phyloP scores from a whole-genome alignment of 2,888 invertebrate genomes.

The Callosobruchus maculatus region DNA sequence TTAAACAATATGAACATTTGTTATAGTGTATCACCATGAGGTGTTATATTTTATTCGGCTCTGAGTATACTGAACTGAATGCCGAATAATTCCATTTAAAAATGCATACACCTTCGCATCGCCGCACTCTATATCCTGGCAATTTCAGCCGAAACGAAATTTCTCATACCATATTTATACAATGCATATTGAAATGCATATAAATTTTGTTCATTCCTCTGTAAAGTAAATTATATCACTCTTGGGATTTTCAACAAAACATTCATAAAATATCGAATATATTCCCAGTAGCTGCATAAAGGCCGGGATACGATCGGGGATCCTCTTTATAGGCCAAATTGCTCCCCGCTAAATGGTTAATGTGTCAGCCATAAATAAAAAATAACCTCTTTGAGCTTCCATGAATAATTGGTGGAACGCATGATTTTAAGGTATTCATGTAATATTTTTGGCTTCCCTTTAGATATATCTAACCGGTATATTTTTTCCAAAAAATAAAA shows the following conservation, averaged over 20 bases:
- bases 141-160: neutral
- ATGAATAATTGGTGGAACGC: neutral
- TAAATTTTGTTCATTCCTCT: neutral
- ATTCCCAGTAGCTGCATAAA: slow-evolving; percentile 24
- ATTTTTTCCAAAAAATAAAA: too few species aligned
- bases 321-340: slow-evolving; percentile 23
- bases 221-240: neutral
- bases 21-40: too few species aligned
- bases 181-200: neutral
- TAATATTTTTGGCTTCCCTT: too few species aligned
- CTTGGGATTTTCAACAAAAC: slow-evolving; percentile 16
- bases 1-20: too few species aligned
- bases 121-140: neutral
- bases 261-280: slow-evolving; percentile 25
- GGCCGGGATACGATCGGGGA: slow-evolving; percentile 12
- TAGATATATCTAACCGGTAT: too few species aligned
- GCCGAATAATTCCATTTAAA: neutral
- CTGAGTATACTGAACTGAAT: neutral
- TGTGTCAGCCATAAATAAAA: slow-evolving; percentile 17
- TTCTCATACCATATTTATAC: neutral
- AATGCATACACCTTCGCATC: neutral
- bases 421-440: too few species aligned
- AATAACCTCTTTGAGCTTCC: neutral
- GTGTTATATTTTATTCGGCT: too few species aligned
- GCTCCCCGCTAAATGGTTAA: slow-evolving; percentile 18